Conservation (phyloP, 2,888 invertebrate species). For the Herminia tarsipennalis region DNA sequence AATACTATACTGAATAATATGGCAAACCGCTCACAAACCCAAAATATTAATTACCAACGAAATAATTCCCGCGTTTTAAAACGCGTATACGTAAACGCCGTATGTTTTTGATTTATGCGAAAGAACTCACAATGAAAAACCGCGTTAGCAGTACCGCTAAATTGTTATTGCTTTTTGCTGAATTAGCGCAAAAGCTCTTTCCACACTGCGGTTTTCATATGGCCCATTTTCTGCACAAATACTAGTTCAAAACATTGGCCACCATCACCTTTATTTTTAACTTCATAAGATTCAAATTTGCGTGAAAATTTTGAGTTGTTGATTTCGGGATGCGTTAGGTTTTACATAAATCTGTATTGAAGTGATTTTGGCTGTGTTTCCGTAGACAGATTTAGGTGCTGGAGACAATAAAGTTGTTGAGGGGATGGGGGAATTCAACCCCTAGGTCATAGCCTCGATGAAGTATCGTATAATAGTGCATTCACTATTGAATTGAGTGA, state of each 20-base stretch:
- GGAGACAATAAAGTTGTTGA: background rate
- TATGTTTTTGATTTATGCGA: conserved; percentile 14
- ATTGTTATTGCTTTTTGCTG: conserved; percentile 53
- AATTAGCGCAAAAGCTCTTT: conserved; percentile 46
- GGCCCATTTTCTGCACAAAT: conserved; percentile 30
- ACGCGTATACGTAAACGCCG: conserved; percentile 3
- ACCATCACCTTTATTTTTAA: conserved; percentile 21
- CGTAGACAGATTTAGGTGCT: conserved; percentile 1
- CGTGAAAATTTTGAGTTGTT: background rate
- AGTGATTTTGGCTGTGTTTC: background rate
- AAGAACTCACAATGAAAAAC: conserved; percentile 16
- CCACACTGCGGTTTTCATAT: conserved; percentile 25
- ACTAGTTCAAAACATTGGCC: conserved; percentile 7
- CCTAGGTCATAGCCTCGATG: too few relatives aligned
- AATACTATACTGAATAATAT: too few relatives aligned
- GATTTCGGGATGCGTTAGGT: background rate
- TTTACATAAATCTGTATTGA: conserved; percentile 1
- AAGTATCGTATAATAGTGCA: too few relatives aligned
- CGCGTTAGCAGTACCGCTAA: conserved; percentile 35
- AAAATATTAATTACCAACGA: background rate
- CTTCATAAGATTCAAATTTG: background rate
- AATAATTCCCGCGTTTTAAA: conserved; percentile 1
- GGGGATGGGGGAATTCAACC: too few relatives aligned
- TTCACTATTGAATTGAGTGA: too few relatives aligned
- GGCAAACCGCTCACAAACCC: too few relatives aligned